These are phyloP conservation scores for Centropus bengalensis DNA, from an alignment of 2,113 vertebrate species.

Conservation along the genomic window DNA sequence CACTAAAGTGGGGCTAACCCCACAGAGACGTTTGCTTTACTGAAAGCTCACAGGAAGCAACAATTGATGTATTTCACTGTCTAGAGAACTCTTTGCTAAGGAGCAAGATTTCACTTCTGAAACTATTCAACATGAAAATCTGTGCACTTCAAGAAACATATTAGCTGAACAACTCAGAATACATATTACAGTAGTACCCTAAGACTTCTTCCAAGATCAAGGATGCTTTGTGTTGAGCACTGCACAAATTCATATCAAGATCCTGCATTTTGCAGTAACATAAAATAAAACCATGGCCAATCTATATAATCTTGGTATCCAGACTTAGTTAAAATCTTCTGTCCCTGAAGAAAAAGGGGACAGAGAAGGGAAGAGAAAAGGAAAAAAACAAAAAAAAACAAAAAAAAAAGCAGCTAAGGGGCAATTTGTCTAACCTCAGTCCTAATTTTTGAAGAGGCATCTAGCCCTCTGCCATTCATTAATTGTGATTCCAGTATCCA, in stretches of 20 bases:
- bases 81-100: neutral
- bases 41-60: neutral
- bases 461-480: neutral
- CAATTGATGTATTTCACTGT: neutral
- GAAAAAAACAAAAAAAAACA: too few species aligned
- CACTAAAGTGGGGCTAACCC: rapidly evolving
- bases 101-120: neutral
- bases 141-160: neutral
- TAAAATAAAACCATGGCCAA: neutral
- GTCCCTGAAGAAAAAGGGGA: too few species aligned
- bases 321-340: neutral
- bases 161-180: neutral
- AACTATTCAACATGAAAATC: neutral
- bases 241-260: neutral
- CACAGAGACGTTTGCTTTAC: neutral
- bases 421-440: neutral
- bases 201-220: neutral
- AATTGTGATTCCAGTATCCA: neutral
- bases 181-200: neutral
- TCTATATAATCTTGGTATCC: neutral
- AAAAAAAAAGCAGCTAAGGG: neutral
- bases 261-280: neutral
- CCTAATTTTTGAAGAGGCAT: neutral
- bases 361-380: too few species aligned
- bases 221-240: neutral